Conservation (phyloP, 1,140 invertebrate species). For the Elymnias hypermnestra region DNA sequence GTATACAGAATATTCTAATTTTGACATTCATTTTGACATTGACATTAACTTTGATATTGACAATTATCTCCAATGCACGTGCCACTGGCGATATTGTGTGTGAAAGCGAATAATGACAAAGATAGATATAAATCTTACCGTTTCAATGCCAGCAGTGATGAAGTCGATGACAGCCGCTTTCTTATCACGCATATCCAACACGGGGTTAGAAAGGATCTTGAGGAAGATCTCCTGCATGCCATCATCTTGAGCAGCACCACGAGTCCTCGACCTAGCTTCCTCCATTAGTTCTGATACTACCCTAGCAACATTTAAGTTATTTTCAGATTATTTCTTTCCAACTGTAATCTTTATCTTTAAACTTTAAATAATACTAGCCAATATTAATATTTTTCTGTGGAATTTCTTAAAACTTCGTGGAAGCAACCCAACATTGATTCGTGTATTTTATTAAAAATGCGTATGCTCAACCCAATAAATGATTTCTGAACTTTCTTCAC, state of each 20-base stretch:
- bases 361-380: no score
- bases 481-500: no score
- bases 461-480: no score
- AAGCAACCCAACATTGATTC: no score
- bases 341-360: slow-evolving; percentile 1
- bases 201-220: slow-evolving; percentile 83
- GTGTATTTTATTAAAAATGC: no score
- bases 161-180: slow-evolving; percentile 91
- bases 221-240: slow-evolving; percentile 83
- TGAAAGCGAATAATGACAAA: no score
- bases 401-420: not conserved
- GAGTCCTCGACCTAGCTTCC: slow-evolving; percentile 75
- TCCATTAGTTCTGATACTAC: slow-evolving; percentile 88
- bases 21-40: no score
- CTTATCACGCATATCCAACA: slow-evolving; percentile 86
- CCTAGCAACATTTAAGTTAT: slow-evolving; percentile 62
- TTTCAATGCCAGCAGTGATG: slow-evolving; percentile 90
- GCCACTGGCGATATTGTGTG: no score
- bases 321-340: slow-evolving; percentile 15
- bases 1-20: no score
- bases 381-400: no score
- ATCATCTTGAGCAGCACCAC: slow-evolving; percentile 73
- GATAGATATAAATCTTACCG: slow-evolving; percentile 78
- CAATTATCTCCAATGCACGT: no score
- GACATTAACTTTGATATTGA: no score